Base-by-base conservation (phyloP, 2,888 invertebrate species). In the Cephus sareptanus region DNA sequence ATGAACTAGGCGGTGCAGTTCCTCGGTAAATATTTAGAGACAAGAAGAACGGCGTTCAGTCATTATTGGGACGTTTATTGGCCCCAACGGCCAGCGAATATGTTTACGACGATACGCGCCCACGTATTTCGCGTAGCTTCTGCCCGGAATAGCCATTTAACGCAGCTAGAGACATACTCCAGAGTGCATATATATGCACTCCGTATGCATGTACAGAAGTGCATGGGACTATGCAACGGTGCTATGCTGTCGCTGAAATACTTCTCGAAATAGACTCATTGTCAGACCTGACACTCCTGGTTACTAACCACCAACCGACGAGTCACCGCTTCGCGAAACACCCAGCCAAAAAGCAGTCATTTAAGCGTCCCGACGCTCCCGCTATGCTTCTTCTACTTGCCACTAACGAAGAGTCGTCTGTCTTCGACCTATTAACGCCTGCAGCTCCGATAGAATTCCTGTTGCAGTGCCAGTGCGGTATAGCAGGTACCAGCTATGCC, bases 41-140 rank as follows among this genome's bases (percentile, higher is more conserved):
- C 86, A 84, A 84, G 84, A 84, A 87, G 84, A 85, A 86, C 83
- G 83, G 76, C 79, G 79, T 80, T 83, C 83, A 81, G 85, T 86
- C 86, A 87, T 87, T 87, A 88, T 87, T 84, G 86, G 83, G 86
- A 87, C 87, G 84, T 88, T 88, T 87, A 88, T 87, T 87, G 85
- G 86, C 80, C 82, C 82, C 81, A 79, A 80, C 84, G 79, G 83
- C 81, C 82, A 79, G 77, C 79, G 77, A 81, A 80, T 81, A 76
- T 82, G 79, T 84, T 86, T 84, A 83, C 81, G 84, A 87, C 83
- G 76, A 81, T 85, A 80, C 79, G 56, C 56, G 76, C 78, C 77
- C 79, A 68, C 78, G 81, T 81, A 82, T 77, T 80, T 83, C 75
- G 76, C 81, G 77, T 15, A 81, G 79, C 79, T 77, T 30, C 79